Conservation (phyloP, 35 echinoderm and acorn worm species). For the Strongylocentrotus purpuratus region DNA sequence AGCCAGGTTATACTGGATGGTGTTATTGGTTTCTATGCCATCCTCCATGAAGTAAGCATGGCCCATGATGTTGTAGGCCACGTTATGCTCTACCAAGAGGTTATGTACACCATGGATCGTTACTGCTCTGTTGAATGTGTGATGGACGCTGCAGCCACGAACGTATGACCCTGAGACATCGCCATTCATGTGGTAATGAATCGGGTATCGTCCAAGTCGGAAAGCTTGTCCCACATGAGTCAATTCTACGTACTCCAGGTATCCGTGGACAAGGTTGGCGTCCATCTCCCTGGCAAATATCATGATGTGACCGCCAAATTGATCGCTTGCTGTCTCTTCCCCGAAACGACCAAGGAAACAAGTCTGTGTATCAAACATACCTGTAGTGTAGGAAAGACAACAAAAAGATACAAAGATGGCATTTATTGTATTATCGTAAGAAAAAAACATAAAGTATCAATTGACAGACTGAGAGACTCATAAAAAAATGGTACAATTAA, state of each 20-base stretch:
- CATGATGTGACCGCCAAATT: constrained; percentile 84
- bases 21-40: constrained; percentile 80
- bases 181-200: constrained; percentile 87
- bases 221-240: constrained; percentile 85
- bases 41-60: constrained; percentile 83
- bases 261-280: constrained; percentile 60
- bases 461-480: background rate
- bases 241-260: constrained; percentile 75
- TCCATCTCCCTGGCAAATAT: constrained; percentile 63
- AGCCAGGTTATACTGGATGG: constrained; percentile 85
- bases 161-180: constrained; percentile 77
- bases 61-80: constrained; percentile 83
- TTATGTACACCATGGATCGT: constrained; percentile 74
- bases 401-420: background rate
- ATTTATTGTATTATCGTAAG: background rate
- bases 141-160: constrained; percentile 71
- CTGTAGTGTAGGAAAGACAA: constrained; percentile 40
- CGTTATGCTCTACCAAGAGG: constrained; percentile 80
- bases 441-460: background rate
- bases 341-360: constrained; percentile 82
- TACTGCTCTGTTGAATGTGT: constrained; percentile 79
- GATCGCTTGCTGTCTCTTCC: constrained; percentile 83
- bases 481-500: no score
- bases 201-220: constrained; percentile 82
- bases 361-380: constrained; percentile 79